Evolutionary conservation across 1,140 invertebrate genomes (phyloP).

Genomic region (Musca domestica): DNA sequence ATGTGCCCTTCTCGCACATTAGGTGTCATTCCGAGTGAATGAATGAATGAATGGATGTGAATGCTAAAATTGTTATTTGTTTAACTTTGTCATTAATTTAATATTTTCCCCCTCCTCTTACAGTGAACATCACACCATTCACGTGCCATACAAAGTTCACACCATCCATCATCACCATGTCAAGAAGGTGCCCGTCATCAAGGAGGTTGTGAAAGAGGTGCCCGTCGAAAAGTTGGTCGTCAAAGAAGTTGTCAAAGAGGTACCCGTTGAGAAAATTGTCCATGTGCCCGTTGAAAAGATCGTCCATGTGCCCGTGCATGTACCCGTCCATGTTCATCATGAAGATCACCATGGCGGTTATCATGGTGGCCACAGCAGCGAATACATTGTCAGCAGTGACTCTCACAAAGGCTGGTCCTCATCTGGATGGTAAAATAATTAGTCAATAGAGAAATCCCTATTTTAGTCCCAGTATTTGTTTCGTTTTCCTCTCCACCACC

Average conservation of each 20-base stretch:
- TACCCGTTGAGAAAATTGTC: slow-evolving; percentile 30
- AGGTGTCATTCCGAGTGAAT: not conserved
- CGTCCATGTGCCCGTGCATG: slow-evolving; percentile 37
- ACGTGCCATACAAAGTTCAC: slow-evolving; percentile 65
- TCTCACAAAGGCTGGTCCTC: slow-evolving; percentile 42
- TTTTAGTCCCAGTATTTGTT: not conserved
- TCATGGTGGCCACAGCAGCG: slow-evolving; percentile 4
- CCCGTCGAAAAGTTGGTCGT: slow-evolving; percentile 48
- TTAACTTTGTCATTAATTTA: not conserved
- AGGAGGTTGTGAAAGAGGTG: slow-evolving; percentile 37
- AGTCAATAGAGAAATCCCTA: not conserved
- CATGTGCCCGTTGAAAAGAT: slow-evolving; percentile 47
- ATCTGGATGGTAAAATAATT: slow-evolving; percentile 24
- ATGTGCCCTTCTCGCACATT: too few species aligned
- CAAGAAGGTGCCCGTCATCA: slow-evolving; percentile 57
- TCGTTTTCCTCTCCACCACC: too few species aligned
- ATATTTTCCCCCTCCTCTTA: slow-evolving; percentile 14
- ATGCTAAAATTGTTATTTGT: not conserved
- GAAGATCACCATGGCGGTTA: slow-evolving; percentile 44
- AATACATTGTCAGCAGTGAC: slow-evolving; percentile 39
- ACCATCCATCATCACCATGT: slow-evolving; percentile 67
- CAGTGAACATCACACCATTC: slow-evolving; percentile 62
- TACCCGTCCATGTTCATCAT: slow-evolving; percentile 42
- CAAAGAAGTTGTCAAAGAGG: slow-evolving; percentile 36
- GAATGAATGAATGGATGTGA: not conserved